phyloP scores from a whole-genome alignment of 2,888 invertebrate species.

The Tetranychus truncatus region DNA sequence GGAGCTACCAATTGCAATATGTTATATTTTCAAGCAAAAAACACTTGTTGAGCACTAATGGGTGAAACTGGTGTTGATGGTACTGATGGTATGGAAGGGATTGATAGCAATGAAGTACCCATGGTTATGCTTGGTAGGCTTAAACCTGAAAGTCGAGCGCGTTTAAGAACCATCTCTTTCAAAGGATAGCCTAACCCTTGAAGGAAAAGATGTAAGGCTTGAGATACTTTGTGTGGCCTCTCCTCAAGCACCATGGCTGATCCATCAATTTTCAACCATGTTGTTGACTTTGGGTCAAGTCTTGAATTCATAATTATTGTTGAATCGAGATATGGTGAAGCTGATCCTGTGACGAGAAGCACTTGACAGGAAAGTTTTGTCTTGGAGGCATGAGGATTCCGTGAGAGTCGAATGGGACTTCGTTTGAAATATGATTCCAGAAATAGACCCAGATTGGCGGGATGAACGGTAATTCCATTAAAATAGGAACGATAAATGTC shows the following conservation, averaged over 20 bases:
- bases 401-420: constrained; percentile 63
- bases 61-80: not conserved
- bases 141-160: constrained; percentile 5
- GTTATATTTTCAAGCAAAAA: not conserved
- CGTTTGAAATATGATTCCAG: constrained; percentile 77
- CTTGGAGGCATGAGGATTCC: constrained; percentile 38
- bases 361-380: constrained; percentile 40
- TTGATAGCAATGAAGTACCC: not conserved
- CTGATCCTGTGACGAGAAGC: constrained; percentile 77
- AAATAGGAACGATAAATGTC: constrained; percentile 76
- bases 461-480: constrained; percentile 56
- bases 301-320: constrained; percentile 78
- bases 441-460: constrained; percentile 79
- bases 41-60: not conserved
- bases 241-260: constrained; percentile 95
- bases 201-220: constrained; percentile 88
- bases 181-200: constrained; percentile 78
- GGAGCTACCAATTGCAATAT: too few relatives aligned
- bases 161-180: constrained; percentile 21
- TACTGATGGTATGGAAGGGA: not conserved
- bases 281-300: constrained; percentile 78
- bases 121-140: constrained; percentile 16
- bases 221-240: constrained; percentile 83
- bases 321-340: constrained; percentile 85
- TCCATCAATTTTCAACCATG: constrained; percentile 86